Conservation (phyloP, 2,888 invertebrate genomes). For the Tetranychus piercei region DNA sequence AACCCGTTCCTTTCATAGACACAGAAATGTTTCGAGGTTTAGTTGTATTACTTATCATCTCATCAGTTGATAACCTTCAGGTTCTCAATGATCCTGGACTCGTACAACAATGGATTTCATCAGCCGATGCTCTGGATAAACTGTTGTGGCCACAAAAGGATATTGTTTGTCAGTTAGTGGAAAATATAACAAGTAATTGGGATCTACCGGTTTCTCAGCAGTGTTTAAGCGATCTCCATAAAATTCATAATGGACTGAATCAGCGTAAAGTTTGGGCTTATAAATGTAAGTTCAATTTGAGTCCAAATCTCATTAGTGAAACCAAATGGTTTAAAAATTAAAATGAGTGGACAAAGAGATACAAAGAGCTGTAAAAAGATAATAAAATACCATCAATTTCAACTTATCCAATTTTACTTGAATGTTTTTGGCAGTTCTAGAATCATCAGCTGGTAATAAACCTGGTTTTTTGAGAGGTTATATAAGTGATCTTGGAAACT, state of each 20-base stretch:
- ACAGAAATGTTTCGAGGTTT: too few species aligned
- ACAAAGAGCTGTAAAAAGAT: too few species aligned
- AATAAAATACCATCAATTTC: too few species aligned
- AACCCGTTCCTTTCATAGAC: too few species aligned
- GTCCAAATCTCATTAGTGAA: not conserved
- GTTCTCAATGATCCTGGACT: constrained; percentile 4
- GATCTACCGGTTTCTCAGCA: not conserved
- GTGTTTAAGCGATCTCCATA: not conserved
- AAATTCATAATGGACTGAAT: not conserved
- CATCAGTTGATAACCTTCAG: not conserved
- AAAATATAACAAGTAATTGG: not conserved
- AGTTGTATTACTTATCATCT: too few species aligned
- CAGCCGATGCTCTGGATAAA: not conserved
- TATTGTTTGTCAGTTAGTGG: not conserved
- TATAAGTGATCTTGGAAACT: constrained; percentile 5
- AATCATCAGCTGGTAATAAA: constrained; percentile 6
- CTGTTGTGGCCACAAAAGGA: constrained; percentile 5
- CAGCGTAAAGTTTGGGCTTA: constrained; percentile 6
- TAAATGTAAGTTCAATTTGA: constrained; percentile 4
- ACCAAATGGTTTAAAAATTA: too few species aligned
- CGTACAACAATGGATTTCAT: not conserved
- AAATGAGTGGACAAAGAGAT: too few species aligned
- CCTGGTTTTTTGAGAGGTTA: constrained; percentile 8
- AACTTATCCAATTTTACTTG: too few species aligned
- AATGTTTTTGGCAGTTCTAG: not conserved